Conservation (phyloP, 2,113 vertebrate genomes). For the Salvator merianae region DNA sequence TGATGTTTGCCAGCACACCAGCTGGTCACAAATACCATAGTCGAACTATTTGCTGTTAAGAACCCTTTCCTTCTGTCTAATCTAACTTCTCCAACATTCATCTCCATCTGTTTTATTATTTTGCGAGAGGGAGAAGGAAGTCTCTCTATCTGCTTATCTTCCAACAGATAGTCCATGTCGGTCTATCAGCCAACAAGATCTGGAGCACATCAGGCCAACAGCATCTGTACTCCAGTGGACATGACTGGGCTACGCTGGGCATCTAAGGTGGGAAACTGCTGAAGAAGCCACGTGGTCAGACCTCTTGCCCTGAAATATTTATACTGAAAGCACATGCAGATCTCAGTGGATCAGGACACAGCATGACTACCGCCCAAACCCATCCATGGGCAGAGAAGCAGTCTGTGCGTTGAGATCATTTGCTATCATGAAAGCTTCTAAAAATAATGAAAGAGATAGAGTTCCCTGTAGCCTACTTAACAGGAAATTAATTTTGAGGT, state of each 20-base stretch:
- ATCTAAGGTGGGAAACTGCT: neutral
- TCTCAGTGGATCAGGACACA: neutral
- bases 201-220: too few species aligned
- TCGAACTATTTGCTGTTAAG: too few species aligned
- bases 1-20: too few species aligned
- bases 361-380: neutral
- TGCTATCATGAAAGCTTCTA: neutral
- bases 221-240: neutral
- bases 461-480: constrained; percentile 3
- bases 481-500: constrained; percentile 36
- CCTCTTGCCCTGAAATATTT: neutral
- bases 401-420: neutral
- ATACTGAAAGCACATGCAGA: too few species aligned
- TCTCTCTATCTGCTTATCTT: too few species aligned
- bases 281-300: neutral
- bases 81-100: too few species aligned
- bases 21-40: too few species aligned
- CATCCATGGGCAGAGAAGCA: neutral
- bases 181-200: too few species aligned
- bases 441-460: neutral
- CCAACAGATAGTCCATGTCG: too few species aligned
- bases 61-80: too few species aligned
- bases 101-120: too few species aligned
- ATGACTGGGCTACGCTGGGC: neutral
- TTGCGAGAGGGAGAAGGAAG: too few species aligned